phyloP scores from a whole-genome alignment of 1,140 invertebrate species.

The Hylaeus anthracinus region DNA sequence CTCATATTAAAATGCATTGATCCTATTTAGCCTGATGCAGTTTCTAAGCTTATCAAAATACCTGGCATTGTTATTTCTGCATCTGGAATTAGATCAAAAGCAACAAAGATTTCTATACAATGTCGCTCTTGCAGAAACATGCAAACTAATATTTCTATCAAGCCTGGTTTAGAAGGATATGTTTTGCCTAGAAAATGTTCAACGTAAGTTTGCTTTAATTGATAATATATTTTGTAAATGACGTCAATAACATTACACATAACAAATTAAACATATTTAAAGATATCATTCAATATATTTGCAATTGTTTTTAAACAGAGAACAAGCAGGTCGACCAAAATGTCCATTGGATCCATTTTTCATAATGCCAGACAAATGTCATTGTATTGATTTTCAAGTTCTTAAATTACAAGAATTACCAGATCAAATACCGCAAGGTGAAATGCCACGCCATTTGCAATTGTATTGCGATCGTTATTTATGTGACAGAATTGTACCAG shows the following conservation, averaged over 20 bases:
- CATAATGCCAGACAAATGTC: conserved; percentile 98
- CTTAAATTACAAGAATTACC: conserved; percentile 97
- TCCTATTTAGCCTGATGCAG: conserved; percentile 91
- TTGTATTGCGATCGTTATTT: conserved; percentile 97
- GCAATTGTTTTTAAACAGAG: conserved; percentile 81
- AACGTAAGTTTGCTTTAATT: conserved; percentile 84
- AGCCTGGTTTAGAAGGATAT: conserved; percentile 98
- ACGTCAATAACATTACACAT: neutral
- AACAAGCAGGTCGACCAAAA: conserved; percentile 93
- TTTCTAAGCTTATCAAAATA: conserved; percentile 96
- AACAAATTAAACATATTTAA: neutral
- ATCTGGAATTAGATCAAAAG: conserved; percentile 96
- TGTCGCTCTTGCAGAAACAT: conserved; percentile 96
- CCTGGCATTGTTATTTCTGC: conserved; percentile 97
- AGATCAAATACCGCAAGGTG: conserved; percentile 98
- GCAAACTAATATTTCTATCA: conserved; percentile 94
- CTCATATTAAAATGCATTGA: neutral
- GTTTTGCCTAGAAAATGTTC: conserved; percentile 97
- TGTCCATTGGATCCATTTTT: conserved; percentile 99
- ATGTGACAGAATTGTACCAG: conserved; percentile 97
- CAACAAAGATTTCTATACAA: conserved; percentile 96
- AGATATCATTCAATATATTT: neutral
- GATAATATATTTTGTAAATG: neutral
- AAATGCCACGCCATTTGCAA: conserved; percentile 98
- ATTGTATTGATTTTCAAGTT: conserved; percentile 96